phyloP scores from a whole-genome alignment of 1,140 invertebrate species.

The Platyscapa corneri region DNA sequence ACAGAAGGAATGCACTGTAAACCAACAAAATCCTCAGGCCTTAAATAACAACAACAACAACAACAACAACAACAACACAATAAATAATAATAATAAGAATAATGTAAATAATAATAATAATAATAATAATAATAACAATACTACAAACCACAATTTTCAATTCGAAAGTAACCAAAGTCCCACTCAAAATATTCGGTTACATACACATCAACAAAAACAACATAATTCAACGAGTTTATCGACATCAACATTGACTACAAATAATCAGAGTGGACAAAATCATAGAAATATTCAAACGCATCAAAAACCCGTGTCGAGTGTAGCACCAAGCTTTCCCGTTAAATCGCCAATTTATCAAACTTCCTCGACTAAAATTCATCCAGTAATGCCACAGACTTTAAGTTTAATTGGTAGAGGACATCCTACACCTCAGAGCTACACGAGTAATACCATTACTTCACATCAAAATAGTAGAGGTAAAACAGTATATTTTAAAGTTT shows the following conservation, averaged over 20 bases:
- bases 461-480: constrained; percentile 49
- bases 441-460: constrained; percentile 52
- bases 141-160: constrained; percentile 56
- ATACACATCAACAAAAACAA: constrained; percentile 54
- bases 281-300: constrained; percentile 68
- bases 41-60: constrained; percentile 63
- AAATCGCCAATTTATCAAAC: constrained; percentile 87
- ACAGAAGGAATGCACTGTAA: constrained; percentile 63
- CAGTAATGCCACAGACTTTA: constrained; percentile 85
- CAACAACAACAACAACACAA: constrained; percentile 48
- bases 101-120: constrained; percentile 19
- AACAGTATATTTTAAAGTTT: background rate
- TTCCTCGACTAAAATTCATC: constrained; percentile 86
- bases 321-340: constrained; percentile 83
- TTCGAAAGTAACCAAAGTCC: constrained; percentile 61
- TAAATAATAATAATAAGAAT: constrained; percentile 57
- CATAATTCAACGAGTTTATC: constrained; percentile 56
- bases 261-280: constrained; percentile 57
- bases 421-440: constrained; percentile 62
- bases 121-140: constrained; percentile 57
- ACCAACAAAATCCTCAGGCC: constrained; percentile 55
- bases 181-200: constrained; percentile 65
- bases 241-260: constrained; percentile 57
- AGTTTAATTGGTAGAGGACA: constrained; percentile 71
- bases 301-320: constrained; percentile 86